Evolutionary conservation across 2,797 vertebrate species (phyloP), one percentile per base, ranked within the genome.

Genomic region (Microctenopoma lineatum): DNA sequence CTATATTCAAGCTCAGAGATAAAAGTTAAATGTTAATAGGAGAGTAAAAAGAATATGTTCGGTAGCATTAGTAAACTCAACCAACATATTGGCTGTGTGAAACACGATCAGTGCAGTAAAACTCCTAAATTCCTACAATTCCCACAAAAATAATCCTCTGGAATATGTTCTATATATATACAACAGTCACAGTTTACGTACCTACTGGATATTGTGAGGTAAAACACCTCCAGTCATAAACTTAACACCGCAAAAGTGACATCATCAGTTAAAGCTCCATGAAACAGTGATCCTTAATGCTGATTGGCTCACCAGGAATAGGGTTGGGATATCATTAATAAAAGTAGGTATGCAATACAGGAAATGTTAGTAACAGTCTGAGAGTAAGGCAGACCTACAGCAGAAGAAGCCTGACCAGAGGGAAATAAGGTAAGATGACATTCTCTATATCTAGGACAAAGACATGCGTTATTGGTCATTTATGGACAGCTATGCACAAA

Each of bases 291-390:
- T 70, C 25, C 60, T 71, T 1, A 21, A 39, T 47, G 57, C 84
- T 90, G 79, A 90, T 90, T 66, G 89, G 92, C 67, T 89, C 0
- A 8, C 38, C 15, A 26, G 36, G 6, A 85, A 82, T 76, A 71
- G 87, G 90, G 91, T 7, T 86, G 87, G 90, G 84, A 87, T 70
- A 46, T n/a, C 1, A 65, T 80, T 68, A 79, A 89, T 90, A 92
- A 91, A 32, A 32, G 29, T 32, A 90, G 89, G 66, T 81, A 75
- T 53, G 71, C 12, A 62, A 36, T 56, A 48, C 42, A 57, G 25
- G 13, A 42, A 54, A 26, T 59, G 59, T 66, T 52, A 57, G 52
- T 62, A 63, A 29, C 9, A 52, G 52, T 48, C 41, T 26, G 41
- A 62, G 54, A 72, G 58, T 32, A n/a, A 18, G 15, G n/a, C 59